Conservation (phyloP, 2,888 invertebrate genomes). For the Hypomecis atomaria region DNA sequence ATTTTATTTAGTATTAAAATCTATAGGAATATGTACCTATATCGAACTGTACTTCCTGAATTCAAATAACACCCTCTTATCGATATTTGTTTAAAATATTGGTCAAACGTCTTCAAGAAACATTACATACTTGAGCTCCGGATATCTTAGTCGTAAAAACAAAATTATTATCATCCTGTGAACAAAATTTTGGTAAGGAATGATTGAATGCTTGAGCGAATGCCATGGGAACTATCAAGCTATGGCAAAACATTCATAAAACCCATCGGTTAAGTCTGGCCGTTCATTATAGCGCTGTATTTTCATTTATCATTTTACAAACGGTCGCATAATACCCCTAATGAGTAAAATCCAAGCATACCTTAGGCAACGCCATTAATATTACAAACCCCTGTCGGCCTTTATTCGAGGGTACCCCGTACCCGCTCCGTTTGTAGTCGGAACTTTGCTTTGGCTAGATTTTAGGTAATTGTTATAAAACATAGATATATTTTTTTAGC, state of each 20-base stretch:
- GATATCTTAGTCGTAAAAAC: constrained; percentile 18
- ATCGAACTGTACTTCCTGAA: too few species aligned
- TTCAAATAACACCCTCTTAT: too few species aligned
- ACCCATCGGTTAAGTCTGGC: constrained; percentile 62
- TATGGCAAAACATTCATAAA: constrained; percentile 71
- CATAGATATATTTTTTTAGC: background rate
- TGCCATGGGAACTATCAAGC: constrained; percentile 58
- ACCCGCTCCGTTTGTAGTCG: constrained; percentile 36
- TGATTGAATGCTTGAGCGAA: constrained; percentile 31
- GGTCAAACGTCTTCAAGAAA: constrained; percentile 8
- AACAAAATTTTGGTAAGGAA: constrained; percentile 11
- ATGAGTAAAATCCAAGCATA: constrained; percentile 83
- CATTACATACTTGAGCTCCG: constrained; percentile 16
- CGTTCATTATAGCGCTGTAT: constrained; percentile 66
- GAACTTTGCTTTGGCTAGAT: constrained; percentile 24
- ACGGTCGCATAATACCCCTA: constrained; percentile 80
- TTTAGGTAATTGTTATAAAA: constrained; percentile 19
- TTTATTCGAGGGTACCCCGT: constrained; percentile 35
- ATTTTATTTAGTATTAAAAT: too few species aligned
- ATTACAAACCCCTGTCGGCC: constrained; percentile 68
- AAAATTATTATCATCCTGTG: constrained; percentile 24
- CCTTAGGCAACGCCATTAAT: constrained; percentile 80
- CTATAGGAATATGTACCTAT: too few species aligned
- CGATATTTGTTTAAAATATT: too few species aligned
- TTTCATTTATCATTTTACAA: constrained; percentile 80